Evolutionary conservation across 1,140 invertebrate species (phyloP).

Genomic region (Calosoma granatense): DNA sequence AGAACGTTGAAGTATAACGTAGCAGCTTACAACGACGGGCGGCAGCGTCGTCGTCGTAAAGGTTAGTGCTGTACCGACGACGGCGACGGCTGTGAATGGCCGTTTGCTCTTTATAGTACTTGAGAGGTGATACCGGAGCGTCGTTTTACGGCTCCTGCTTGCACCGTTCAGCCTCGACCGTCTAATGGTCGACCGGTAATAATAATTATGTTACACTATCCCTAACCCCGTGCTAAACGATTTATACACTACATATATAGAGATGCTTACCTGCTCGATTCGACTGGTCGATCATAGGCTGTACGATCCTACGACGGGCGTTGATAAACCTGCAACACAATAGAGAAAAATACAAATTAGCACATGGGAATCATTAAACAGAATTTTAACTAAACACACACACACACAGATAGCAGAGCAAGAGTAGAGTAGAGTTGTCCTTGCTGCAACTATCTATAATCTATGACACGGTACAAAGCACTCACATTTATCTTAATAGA

Average conservation of each 20-base stretch:
- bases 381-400: too few species aligned
- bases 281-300: conserved; percentile 95
- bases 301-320: conserved; percentile 93
- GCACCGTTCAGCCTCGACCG: neutral
- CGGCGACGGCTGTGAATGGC: neutral
- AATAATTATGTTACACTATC: conserved; percentile 11
- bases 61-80: neutral
- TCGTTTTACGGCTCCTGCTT: conserved; percentile 10
- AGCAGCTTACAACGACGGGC: too few species aligned
- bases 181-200: conserved; percentile 13
- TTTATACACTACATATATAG: neutral
- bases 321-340: conserved; percentile 90
- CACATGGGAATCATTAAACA: too few species aligned
- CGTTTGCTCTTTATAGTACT: conserved; percentile 13
- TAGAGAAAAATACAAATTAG: conserved; percentile 19
- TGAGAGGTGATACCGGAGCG: conserved; percentile 10
- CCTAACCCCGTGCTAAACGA: neutral
- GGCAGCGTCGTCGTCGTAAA: neutral
- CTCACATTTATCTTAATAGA: too few species aligned
- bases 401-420: conserved; percentile 41
- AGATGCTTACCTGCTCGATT: conserved; percentile 86
- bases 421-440: too few species aligned
- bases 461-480: too few species aligned
- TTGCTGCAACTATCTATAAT: too few species aligned
- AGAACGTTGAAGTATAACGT: too few species aligned